Percentiles rank a stretch among this genome's conserved stretches.
Conservation (phyloP, 2,113 vertebrate species). For the Fulica atra region DNA sequence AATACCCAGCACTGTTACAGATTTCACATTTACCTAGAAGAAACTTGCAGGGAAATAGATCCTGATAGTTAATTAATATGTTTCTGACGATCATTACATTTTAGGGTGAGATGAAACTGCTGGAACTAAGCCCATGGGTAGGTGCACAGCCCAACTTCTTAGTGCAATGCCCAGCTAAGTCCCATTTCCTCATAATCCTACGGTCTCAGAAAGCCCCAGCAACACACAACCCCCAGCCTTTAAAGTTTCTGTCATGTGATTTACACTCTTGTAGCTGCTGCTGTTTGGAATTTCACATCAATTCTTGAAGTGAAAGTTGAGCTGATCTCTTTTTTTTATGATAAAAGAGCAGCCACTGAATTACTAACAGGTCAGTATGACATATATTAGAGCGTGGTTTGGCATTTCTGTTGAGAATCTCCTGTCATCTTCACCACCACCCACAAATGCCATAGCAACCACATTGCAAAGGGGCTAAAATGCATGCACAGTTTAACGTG, state of each 20-base stretch:
- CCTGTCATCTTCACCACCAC: conserved; percentile 28
- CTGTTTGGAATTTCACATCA: conserved; percentile 23
- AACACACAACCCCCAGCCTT: not conserved
- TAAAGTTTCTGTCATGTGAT: conserved; percentile 9
- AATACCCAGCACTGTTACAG: not conserved
- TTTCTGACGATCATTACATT: not conserved
- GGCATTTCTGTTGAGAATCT: conserved; percentile 53
- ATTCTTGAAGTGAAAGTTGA: conserved; percentile 39
- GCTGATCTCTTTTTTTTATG: not conserved
- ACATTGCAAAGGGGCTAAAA: not conserved
- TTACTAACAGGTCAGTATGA: conserved; percentile 30
- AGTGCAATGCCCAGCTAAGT: not conserved
- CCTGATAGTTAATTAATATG: not conserved
- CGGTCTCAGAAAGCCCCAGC: not conserved
- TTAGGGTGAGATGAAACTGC: not conserved
- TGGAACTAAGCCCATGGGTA: not conserved
- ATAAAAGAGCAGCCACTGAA: conserved; percentile 50
- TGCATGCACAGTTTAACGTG: not conserved
- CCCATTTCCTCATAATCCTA: not conserved
- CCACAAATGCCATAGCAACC: conserved; percentile 58
- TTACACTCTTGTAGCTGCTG: not conserved
- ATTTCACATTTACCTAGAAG: not conserved
- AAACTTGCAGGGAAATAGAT: not conserved
- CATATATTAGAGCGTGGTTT: conserved; percentile 22
- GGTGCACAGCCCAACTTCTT: not conserved